phyloP scores from a whole-genome alignment of 2,888 invertebrate genomes.

The Phrixothrix hirtus region DNA sequence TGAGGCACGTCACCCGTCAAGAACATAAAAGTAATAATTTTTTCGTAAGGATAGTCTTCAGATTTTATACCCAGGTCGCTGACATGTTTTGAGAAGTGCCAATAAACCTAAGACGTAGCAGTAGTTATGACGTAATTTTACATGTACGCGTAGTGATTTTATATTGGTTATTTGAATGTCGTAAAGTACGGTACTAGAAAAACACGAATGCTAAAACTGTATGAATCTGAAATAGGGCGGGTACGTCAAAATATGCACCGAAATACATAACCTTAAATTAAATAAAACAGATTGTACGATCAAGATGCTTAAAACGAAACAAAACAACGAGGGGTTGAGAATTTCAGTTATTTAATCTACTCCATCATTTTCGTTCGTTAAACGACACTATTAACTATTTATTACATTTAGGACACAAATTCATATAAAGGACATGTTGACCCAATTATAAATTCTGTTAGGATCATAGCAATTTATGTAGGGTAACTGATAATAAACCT shows the following conservation, averaged over 20 bases:
- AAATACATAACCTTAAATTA: no score
- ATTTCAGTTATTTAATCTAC: no score
- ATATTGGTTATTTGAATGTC: constrained; percentile 34
- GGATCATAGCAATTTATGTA: constrained; percentile 5
- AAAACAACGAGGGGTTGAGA: neutral
- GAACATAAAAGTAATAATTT: constrained; percentile 38
- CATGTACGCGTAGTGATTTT: constrained; percentile 37
- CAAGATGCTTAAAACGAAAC: neutral
- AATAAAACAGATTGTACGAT: neutral
- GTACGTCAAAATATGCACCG: no score
- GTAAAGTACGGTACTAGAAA: constrained; percentile 26
- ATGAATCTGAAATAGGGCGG: no score
- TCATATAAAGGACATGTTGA: no score
- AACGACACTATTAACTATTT: no score
- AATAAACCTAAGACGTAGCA: constrained; percentile 39
- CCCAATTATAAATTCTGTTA: neutral
- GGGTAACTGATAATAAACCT: constrained; percentile 17
- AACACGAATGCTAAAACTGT: no score
- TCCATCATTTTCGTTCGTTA: no score
- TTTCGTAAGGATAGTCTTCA: constrained; percentile 34
- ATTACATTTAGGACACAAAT: no score
- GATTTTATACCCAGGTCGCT: constrained; percentile 37
- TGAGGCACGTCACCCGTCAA: constrained; percentile 30
- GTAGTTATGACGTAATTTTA: constrained; percentile 38
- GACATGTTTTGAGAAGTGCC: constrained; percentile 37